Conservation (phyloP, 37 sponge, comb jelly and placozoan genomes). For the Bolinopsis microptera region DNA sequence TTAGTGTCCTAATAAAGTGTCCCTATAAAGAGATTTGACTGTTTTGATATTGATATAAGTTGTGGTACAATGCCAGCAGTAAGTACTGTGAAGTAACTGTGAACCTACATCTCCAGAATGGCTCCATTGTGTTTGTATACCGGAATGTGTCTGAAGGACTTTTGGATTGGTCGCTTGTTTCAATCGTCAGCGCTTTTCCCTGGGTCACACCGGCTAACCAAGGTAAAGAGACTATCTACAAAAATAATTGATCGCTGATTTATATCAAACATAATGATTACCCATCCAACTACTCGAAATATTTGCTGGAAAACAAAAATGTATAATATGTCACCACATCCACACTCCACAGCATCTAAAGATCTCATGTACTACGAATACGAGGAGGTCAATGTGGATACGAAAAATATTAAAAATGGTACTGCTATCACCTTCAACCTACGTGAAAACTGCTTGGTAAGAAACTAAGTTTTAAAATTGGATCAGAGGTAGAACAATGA, state of each 20-base stretch:
- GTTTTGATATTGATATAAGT: too few species aligned
- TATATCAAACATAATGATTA: too few species aligned
- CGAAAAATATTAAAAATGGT: not conserved
- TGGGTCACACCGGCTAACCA: not conserved
- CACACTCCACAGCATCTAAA: not conserved
- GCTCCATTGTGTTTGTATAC: not conserved
- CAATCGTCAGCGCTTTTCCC: not conserved
- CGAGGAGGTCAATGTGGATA: not conserved
- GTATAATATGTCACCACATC: too few species aligned
- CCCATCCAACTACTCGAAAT: too few species aligned
- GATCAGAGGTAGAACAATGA: not conserved
- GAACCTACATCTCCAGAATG: too few species aligned
- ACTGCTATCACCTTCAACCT: not conserved
- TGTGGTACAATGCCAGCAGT: too few species aligned
- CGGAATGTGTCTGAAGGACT: not conserved
- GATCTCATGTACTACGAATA: not conserved
- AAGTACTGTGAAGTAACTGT: too few species aligned
- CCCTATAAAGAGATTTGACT: too few species aligned
- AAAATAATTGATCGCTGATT: not conserved
- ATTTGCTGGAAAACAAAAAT: too few species aligned
- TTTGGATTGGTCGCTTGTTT: not conserved
- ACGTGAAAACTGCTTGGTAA: not conserved
- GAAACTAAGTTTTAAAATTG: not conserved
- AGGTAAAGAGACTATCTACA: not conserved
- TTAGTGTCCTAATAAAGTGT: too few species aligned